Percentiles rank a stretch among this genome's conserved stretches.
Conservation (phyloP, 2,113 vertebrate genomes). For the Vireo altiloquus region DNA sequence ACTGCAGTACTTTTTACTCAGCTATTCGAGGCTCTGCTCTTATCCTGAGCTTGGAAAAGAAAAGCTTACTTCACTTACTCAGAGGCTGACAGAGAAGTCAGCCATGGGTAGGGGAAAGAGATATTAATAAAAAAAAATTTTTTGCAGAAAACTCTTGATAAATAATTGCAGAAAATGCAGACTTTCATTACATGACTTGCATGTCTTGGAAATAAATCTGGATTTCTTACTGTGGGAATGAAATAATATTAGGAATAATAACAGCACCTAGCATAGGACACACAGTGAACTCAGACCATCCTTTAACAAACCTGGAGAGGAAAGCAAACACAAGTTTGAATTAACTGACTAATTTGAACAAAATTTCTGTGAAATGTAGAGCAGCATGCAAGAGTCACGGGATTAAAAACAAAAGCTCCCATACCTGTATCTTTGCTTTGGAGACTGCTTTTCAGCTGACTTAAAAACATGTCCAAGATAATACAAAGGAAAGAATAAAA, state of each 20-base stretch:
- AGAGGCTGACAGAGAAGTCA: not conserved
- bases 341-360: not conserved
- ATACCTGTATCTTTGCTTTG: conserved; percentile 91
- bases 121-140: not conserved
- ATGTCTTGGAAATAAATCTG: not conserved
- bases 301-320: not conserved
- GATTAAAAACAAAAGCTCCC: not conserved
- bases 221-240: not conserved
- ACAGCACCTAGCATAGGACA: not conserved
- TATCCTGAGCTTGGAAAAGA: not conserved
- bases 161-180: not conserved
- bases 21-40: not conserved
- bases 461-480: conserved; percentile 89
- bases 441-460: conserved; percentile 87
- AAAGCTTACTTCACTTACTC: not conserved
- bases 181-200: not conserved
- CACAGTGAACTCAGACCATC: not conserved
- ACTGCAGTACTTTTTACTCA: not conserved
- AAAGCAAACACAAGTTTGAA: not conserved
- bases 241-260: not conserved
- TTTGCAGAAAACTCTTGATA: not conserved
- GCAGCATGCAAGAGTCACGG: not conserved
- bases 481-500: conserved; percentile 93
- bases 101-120: not conserved
- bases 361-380: not conserved